Base-by-base conservation (phyloP, 2,888 invertebrate genomes). In the Erebia palarica region DNA sequence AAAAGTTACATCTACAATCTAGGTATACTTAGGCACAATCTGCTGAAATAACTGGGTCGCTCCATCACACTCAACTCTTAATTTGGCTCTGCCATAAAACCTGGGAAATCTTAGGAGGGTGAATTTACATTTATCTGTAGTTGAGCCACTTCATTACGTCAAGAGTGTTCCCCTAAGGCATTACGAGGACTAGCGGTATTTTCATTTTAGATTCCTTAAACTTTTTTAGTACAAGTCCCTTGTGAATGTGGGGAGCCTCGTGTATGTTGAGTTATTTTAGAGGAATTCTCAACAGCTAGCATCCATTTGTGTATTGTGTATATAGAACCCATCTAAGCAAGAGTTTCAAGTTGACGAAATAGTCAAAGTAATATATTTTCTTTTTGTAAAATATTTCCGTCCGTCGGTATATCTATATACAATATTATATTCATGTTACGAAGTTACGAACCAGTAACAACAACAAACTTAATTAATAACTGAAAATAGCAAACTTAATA, bases 91-190 rank as follows among this genome's bases (percentile, higher is more conserved):
- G 60, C 60, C 16, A 60, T 60, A 49, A 63, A 63, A 63, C 21
- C 47, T 63, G 63, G 60, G 47, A 63, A 47, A 49, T 13, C 49
- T 49, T 21, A 49, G 49, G 57, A 27, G 57, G 57, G 57, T 16
- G 21, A 63, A 63, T 63, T 63, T 49, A 63, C 63, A 63, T 63
- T 63, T 49, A 63, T 49, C 47, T 49, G 21, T 49, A 21, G 21
- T 18, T 14, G 47, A 63, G 21, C 63, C 63, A 49, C 63, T 63
- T 63, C 63, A 63, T 63, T 63, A 63, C 63, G 63, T 47, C 47
- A 63, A 63, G 63, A 63, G 63, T 63, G 8, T 49, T 63, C 47
- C 11, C 63, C 63, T 21, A 21, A 47, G 49, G 63, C 47, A 63
- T 63, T 63, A 21, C 18, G 47, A 49, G 14, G 63, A 63, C 63